Conservation (phyloP, 1,140 invertebrate species). For the Drepana arcuata region DNA sequence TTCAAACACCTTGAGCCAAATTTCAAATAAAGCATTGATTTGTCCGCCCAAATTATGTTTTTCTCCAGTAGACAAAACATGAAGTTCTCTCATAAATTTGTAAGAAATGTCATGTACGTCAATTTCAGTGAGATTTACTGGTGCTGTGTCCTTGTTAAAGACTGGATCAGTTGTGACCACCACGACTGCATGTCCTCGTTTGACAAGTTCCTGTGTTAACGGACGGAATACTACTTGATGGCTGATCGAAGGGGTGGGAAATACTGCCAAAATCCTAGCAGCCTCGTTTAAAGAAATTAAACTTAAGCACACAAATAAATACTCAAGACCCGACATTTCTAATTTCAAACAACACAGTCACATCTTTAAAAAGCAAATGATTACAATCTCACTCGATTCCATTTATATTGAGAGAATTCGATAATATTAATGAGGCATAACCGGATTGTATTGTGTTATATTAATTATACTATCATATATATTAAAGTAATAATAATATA, state of each 20-base stretch:
- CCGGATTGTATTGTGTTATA: too few relatives aligned
- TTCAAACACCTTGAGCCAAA: constrained; percentile 16
- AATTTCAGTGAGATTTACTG: constrained; percentile 28
- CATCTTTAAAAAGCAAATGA: constrained; percentile 2
- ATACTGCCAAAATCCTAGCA: constrained; percentile 51
- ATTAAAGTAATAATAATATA: too few relatives aligned
- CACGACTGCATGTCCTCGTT: constrained; percentile 28
- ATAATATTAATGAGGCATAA: too few relatives aligned
- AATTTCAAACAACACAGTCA: too few relatives aligned
- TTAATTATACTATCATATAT: too few relatives aligned
- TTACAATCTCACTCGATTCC: background rate
- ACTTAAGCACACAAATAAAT: too few relatives aligned
- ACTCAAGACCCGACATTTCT: too few relatives aligned
- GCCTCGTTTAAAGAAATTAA: constrained; percentile 3
- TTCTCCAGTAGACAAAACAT: background rate
- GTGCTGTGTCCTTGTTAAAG: constrained; percentile 8
- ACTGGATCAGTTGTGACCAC: constrained; percentile 29
- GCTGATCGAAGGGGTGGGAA: constrained; percentile 50
- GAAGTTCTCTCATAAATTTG: background rate
- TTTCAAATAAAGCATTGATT: constrained; percentile 8
- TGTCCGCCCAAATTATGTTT: constrained; percentile 8
- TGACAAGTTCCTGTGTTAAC: constrained; percentile 20
- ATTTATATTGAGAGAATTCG: too few relatives aligned
- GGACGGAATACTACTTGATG: constrained; percentile 55
- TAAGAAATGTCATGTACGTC: constrained; percentile 25